These are phyloP conservation scores for Cebus imitator DNA, from an alignment of 2,113 vertebrate genomes.

Conservation along the genomic window DNA sequence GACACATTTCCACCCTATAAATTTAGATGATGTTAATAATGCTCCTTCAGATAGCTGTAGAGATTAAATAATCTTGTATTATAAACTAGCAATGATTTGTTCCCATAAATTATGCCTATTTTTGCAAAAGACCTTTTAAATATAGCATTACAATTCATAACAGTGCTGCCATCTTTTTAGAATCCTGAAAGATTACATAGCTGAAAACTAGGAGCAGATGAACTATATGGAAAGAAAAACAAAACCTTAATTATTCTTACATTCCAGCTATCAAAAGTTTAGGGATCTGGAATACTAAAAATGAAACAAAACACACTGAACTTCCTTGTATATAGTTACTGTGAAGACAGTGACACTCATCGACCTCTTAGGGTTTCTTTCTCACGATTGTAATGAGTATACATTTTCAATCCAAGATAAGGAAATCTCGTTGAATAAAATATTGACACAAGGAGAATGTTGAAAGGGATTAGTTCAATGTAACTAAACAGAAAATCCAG, in stretches of 20 bases:
- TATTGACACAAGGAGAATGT: background rate
- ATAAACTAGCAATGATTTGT: background rate
- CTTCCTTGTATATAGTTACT: background rate
- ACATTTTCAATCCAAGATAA: conserved; percentile 21
- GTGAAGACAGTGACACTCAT: background rate
- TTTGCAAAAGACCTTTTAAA: background rate
- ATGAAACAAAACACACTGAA: background rate
- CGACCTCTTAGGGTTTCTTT: background rate
- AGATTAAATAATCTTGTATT: background rate
- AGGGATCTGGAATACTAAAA: background rate
- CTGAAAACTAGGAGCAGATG: background rate
- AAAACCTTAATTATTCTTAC: conserved; percentile 9
- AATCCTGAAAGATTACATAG: background rate
- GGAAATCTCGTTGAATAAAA: background rate
- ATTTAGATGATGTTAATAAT: background rate
- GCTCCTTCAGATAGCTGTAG: background rate
- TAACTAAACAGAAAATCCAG: conserved; percentile 15
- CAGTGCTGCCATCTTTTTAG: background rate
- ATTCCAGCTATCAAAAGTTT: background rate
- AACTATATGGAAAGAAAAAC: background rate
- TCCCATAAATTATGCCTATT: background rate
- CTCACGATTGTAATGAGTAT: background rate
- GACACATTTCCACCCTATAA: background rate
- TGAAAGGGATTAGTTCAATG: background rate
- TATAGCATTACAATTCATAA: background rate